These are phyloP conservation scores for Drosophila parabipectinata DNA, from an alignment of 1,140 invertebrate species.

Conservation along the genomic window DNA sequence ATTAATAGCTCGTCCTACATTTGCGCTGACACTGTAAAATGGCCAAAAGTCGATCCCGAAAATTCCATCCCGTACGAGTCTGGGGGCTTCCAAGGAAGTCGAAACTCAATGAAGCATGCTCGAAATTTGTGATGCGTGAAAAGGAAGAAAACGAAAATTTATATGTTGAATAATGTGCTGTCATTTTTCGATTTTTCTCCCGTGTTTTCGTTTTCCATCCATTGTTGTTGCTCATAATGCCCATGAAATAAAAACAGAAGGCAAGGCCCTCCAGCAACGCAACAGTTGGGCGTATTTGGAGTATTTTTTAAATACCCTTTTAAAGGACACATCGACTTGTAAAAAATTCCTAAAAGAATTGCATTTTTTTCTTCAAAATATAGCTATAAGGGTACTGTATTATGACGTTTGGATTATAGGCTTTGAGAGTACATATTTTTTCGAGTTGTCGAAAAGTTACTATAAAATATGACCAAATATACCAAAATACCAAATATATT, in stretches of 20 bases:
- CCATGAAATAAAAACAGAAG: slow-evolving; percentile 24
- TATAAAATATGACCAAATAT: not conserved
- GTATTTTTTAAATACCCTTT: slow-evolving; percentile 11
- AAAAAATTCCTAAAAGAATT: too few relatives aligned
- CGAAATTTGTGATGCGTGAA: slow-evolving; percentile 71
- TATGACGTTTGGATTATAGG: not conserved
- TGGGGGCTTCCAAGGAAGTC: slow-evolving; percentile 36
- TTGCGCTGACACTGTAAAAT: slow-evolving; percentile 68
- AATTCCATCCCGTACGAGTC: slow-evolving; percentile 21
- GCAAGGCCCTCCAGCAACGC: slow-evolving; percentile 12
- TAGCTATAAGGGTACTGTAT: not conserved
- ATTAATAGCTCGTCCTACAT: slow-evolving; percentile 72
- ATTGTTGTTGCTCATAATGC: slow-evolving; percentile 49
- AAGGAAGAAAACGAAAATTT: slow-evolving; percentile 49
- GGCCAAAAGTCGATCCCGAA: slow-evolving; percentile 42
- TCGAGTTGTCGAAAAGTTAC: not conserved
- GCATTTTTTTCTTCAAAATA: too few relatives aligned
- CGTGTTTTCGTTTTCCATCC: not conserved
- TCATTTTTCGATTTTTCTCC: slow-evolving; percentile 48
- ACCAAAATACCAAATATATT: too few relatives aligned
- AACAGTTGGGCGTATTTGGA: slow-evolving; percentile 45
- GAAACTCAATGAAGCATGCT: slow-evolving; percentile 76
- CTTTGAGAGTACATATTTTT: not conserved
- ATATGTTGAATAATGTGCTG: slow-evolving; percentile 56
- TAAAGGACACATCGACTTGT: not conserved